Evolutionary conservation across 2,888 invertebrate species (phyloP).

Genomic region (Scaptomyza cyrtandrae): DNA sequence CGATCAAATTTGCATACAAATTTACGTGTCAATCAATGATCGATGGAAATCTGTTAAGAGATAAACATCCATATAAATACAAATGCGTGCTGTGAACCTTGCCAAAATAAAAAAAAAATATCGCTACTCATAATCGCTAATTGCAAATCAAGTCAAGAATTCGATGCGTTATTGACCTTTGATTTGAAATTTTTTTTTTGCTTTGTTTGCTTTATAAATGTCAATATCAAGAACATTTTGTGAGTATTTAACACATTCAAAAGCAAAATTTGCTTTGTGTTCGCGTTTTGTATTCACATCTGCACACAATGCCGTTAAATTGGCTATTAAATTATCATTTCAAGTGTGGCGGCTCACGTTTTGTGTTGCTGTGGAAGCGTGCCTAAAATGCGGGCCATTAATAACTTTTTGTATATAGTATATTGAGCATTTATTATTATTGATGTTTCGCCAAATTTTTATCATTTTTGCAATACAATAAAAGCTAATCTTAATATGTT

Average conservation of each 20-base stretch:
- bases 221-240: constrained; percentile 64
- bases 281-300: constrained; percentile 37
- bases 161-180: constrained; percentile 55
- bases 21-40: constrained; percentile 45
- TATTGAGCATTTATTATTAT: constrained; percentile 29
- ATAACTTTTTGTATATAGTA: constrained; percentile 15
- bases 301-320: constrained; percentile 66
- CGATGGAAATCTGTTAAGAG: constrained; percentile 10
- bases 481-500: constrained; percentile 17
- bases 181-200: constrained; percentile 7
- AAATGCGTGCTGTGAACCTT: constrained; percentile 29
- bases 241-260: constrained; percentile 31
- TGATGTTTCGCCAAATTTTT: constrained; percentile 13
- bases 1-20: constrained; percentile 55
- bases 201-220: constrained; percentile 45
- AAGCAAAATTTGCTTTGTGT: constrained; percentile 9
- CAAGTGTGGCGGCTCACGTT: constrained; percentile 48
- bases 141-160: constrained; percentile 44
- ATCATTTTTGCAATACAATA: constrained; percentile 10
- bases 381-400: constrained; percentile 32
- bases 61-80: background rate
- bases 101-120: constrained; percentile 19
- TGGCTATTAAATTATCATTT: constrained; percentile 75
- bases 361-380: constrained; percentile 50
- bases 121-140: constrained; percentile 15